Base-by-base conservation (phyloP, 1,140 invertebrate species). In the Drosophila willistoni region DNA sequence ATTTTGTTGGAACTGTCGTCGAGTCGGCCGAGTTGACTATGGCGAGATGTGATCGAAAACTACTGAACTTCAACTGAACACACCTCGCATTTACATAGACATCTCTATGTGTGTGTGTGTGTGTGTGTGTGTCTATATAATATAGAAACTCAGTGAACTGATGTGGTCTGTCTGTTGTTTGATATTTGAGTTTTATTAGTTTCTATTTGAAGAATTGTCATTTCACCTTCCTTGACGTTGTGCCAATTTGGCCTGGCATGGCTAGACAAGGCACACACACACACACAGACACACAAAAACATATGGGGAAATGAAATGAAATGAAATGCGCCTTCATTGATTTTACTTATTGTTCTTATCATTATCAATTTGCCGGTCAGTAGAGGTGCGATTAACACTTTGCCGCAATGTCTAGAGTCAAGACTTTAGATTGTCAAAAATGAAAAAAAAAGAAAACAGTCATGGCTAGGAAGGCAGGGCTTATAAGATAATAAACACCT, bases 131-230 rank as follows among this genome's bases (percentile, higher is more conserved):
- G 33, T 59, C 33, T 54, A 22, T 41, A 19, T 17, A 12, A 39
- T 25, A 22, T 12, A n/a, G 6, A 64, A 54, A 29, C 25, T 13
- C 17, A 51, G 17, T 51, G 17, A 51, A 51, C 44, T n/a, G 12
- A 42, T 29, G 39, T 12, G 41, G n/a, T 9, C 25, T 42, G n/a
- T 9, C 25, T 42, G 14, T 13, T 22, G 44, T 68, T 55, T 34
- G 63, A 44, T 44, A 44, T 66, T 64, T 62, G 36, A 36, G 61
- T 64, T 22, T 33, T 33, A 25, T 67, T 64, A 59, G 19, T 68
- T 68, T 80, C 64, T 68, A 62, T 78, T 79, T 73, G 65, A 47
- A 44, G 70, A 72, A 34, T 44, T 33, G 9, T 17, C 14, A 10
- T 34, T 68, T 12, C 42, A 29, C 44, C 39, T 42, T 56, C 44